Evolutionary conservation across 2,113 vertebrate species (phyloP), one percentile per base, ranked within the genome.

Genomic region (Chrysemys picta): DNA sequence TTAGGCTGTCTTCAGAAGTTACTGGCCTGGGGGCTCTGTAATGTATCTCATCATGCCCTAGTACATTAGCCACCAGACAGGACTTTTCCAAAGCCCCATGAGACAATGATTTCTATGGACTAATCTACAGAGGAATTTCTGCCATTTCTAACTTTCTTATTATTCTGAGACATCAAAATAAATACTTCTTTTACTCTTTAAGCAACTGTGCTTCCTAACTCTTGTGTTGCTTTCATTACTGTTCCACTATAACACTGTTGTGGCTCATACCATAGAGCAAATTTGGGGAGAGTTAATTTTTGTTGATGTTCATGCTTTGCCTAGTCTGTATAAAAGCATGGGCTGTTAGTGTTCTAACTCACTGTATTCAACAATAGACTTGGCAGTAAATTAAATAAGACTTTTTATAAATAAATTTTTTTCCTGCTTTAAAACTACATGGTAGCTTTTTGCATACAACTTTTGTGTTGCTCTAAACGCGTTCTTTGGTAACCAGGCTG

Each of bases 1-100:
- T 97, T 98, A 98, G 99, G 98, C 98, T 99, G 97, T 98, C 98
- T 96, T 99, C 98, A 98, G 98, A 98, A 98, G 98, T 99, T 98
- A 98, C 98, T 98, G 98, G 98, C 98, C 98, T 98, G 98, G 98
- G 98, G 98, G 97, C 98, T 98, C 98, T 98, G 97, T 99, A 98
- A 98, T 98, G 94, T 98, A 97, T 96, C 95, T 98, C 97, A 98
- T 97, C 97, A 98, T 98, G 97, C 98, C 97, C 98, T 98, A 98
- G 96, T 97, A 97, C 95, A 98, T 97, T 97, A 98, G 96, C 96
- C 89, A 97, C 97, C 98, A 98, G 98, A 98, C 98, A 98, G 99
- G 98, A 99, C 98, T 98, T 98, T 98, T 97, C 98, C 97, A 98
- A 98, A 98, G 98, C 98, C 98, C 98, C 97, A 98, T 97, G 98